A percentile compares a stretch with the other conserved stretches of the same genome.
These are phyloP conservation scores for Percina caprodes DNA, from an alignment of 2,113 vertebrate genomes.

Conservation along the genomic window DNA sequence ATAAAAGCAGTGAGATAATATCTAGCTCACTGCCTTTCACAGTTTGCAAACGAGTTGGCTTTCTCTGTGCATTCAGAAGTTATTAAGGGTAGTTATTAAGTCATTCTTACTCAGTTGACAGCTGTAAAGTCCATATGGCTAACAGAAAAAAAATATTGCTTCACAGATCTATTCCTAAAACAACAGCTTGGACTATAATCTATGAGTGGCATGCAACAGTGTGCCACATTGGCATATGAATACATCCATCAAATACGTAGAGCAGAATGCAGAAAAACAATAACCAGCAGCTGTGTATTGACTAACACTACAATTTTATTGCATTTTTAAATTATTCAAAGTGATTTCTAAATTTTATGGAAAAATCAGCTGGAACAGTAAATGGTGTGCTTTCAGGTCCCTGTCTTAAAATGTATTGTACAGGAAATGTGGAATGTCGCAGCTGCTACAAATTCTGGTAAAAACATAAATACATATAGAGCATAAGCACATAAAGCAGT, in stretches of 20 bases:
- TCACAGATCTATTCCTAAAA: constrained; percentile 24
- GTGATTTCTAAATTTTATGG: constrained; percentile 37
- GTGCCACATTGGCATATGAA: constrained; percentile 52
- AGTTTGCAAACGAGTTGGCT: constrained; percentile 16
- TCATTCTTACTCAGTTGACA: constrained; percentile 12
- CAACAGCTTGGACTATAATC: constrained; percentile 16
- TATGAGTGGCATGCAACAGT: constrained; percentile 29
- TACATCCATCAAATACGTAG: constrained; percentile 1
- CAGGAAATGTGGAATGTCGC: constrained; percentile 33
- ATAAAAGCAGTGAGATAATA: constrained; percentile 30
- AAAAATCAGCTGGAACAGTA: background rate
- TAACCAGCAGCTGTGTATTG: constrained; percentile 29
- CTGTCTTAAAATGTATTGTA: constrained; percentile 9
- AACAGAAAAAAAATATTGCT: background rate
- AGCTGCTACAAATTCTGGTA: constrained; percentile 70
- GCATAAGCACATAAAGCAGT: constrained; percentile 53
- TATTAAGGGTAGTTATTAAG: no score
- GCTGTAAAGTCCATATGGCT: constrained; percentile 23
- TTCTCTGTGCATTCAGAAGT: background rate
- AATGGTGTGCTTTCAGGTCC: constrained; percentile 12
- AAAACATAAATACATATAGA: constrained; percentile 58
- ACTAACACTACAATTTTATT: constrained; percentile 1
- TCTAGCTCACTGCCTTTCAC: background rate
- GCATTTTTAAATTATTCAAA: constrained; percentile 11
- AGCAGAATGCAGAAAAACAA: constrained; percentile 11